Evolutionary conservation across 2,113 vertebrate genomes (phyloP).

Genomic region (Martes martes): DNA sequence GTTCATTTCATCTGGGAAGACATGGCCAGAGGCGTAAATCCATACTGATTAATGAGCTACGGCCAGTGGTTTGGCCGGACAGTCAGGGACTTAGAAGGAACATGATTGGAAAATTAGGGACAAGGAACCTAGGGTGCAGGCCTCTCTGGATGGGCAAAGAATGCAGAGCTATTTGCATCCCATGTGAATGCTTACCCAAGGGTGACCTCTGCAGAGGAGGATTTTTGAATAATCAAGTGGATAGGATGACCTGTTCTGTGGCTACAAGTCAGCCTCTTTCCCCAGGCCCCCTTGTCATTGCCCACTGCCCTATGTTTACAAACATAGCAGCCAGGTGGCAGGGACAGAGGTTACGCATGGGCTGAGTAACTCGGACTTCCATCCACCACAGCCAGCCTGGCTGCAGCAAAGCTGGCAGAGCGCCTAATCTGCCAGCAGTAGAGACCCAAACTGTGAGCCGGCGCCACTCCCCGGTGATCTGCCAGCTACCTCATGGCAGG

Average conservation of each 20-base stretch:
- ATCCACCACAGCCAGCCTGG: background rate
- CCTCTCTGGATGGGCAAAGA: background rate
- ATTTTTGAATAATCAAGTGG: background rate
- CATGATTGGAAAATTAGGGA: background rate
- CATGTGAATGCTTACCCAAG: background rate
- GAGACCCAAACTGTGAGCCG: background rate
- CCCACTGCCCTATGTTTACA: background rate
- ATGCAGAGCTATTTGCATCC: background rate
- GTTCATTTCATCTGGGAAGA: background rate
- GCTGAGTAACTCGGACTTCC: background rate
- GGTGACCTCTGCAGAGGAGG: background rate
- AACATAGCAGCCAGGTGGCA: background rate
- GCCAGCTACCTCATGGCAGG: background rate
- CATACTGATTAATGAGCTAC: background rate
- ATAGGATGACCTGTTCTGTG: background rate
- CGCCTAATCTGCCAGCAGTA: background rate
- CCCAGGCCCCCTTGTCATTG: background rate
- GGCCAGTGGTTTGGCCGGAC: background rate
- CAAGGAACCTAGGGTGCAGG: background rate
- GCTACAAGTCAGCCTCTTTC: background rate
- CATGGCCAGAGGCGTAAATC: background rate
- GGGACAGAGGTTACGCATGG: background rate
- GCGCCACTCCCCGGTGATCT: background rate
- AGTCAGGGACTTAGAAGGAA: background rate
- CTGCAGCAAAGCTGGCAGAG: background rate